Evolutionary conservation across 2,888 invertebrate genomes (phyloP).

Genomic region (Baronia brevicornis): DNA sequence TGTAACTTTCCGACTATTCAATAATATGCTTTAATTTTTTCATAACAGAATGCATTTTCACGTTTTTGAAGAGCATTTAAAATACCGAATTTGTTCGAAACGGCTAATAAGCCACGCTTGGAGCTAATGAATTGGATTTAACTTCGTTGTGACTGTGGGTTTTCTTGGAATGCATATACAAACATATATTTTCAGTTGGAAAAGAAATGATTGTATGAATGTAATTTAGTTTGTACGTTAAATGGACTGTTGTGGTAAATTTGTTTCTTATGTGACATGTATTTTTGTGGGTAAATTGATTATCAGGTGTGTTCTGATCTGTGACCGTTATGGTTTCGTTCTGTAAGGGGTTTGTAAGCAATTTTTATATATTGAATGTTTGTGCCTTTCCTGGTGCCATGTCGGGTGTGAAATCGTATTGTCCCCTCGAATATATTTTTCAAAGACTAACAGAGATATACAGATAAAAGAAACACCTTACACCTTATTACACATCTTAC

Average conservation of each 20-base stretch:
- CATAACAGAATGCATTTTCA: constrained; percentile 19
- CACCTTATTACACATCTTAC: too few species aligned
- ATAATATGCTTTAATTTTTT: constrained; percentile 15
- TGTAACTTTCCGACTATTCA: constrained; percentile 3
- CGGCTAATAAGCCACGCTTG: constrained; percentile 50
- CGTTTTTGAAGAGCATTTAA: constrained; percentile 6
- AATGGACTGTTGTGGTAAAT: constrained; percentile 17
- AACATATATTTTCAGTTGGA: constrained; percentile 21
- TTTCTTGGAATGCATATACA: constrained; percentile 40
- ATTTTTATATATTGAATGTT: constrained; percentile 25
- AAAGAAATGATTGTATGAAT: constrained; percentile 2
- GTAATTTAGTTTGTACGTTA: constrained; percentile 11
- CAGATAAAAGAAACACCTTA: not conserved
- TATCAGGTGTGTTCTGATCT: constrained; percentile 39
- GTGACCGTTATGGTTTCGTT: constrained; percentile 21
- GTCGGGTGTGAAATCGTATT: constrained; percentile 28
- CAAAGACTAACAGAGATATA: constrained; percentile 5
- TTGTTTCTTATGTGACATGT: constrained; percentile 29
- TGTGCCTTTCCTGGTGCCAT: constrained; percentile 19
- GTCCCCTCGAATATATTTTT: constrained; percentile 14
- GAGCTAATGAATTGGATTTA: constrained; percentile 50
- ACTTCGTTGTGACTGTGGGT: constrained; percentile 30
- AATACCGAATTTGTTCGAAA: constrained; percentile 26
- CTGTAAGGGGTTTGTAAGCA: constrained; percentile 24
- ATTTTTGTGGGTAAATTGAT: constrained; percentile 58